Percentiles rank a stretch among this genome's conserved stretches.
phyloP scores from a whole-genome alignment of 92 coral and sea anemone genomes.

The Hydrozoanthus gracilis region DNA sequence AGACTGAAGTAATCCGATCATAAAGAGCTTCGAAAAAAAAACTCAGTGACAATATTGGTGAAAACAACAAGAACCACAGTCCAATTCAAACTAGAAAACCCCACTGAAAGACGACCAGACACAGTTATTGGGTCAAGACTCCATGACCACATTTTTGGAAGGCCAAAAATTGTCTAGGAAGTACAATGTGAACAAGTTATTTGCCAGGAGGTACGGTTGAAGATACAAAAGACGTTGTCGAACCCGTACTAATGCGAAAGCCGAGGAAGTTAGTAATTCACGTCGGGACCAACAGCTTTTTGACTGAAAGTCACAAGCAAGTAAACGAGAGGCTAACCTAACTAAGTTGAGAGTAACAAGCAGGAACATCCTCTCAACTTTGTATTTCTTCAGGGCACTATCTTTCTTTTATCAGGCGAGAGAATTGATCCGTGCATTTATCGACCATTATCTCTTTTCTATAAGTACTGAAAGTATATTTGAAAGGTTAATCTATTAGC shows the following conservation, averaged over 20 bases:
- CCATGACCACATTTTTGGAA: constrained; percentile 11
- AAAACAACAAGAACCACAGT: no score
- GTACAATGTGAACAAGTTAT: background rate
- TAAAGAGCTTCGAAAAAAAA: no score
- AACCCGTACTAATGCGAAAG: constrained; percentile 17
- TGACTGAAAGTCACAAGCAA: background rate
- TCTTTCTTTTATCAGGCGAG: no score
- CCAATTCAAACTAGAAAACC: background rate
- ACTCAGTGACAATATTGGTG: no score
- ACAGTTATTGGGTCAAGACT: constrained; percentile 7
- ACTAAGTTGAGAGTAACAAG: background rate
- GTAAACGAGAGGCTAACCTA: background rate
- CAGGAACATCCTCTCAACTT: background rate
- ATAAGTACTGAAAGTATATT: no score
- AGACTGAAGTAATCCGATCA: no score
- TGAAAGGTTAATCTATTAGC: no score
- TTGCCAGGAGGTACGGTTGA: constrained; percentile 30
- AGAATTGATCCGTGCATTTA: no score
- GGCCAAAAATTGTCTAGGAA: background rate
- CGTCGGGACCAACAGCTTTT: constrained; percentile 6
- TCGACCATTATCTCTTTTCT: no score
- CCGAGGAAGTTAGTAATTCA: constrained; percentile 10
- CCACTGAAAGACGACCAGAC: background rate
- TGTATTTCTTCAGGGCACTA: background rate
- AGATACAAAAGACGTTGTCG: constrained; percentile 15